Percentiles rank a stretch among this genome's conserved stretches.
Conservation (phyloP, 1,140 invertebrate genomes). For the Meteorus sp. region DNA sequence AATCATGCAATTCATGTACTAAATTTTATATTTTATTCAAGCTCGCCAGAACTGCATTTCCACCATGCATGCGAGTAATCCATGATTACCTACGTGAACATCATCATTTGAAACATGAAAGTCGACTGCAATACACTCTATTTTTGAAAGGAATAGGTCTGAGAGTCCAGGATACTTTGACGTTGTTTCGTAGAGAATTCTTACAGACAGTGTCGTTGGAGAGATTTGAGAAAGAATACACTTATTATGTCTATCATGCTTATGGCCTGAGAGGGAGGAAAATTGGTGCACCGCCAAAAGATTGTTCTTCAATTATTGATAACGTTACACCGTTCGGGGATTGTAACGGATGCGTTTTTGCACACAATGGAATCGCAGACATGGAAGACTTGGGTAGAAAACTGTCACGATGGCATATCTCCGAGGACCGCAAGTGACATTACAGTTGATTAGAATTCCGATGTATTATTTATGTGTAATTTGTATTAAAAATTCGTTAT, state of each 20-base stretch:
- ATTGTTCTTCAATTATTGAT: not conserved
- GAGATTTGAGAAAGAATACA: slow-evolving; percentile 1
- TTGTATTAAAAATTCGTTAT: not conserved
- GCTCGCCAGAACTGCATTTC: not conserved
- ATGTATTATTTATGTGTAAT: not conserved
- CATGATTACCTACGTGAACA: not conserved
- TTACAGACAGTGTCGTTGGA: not conserved
- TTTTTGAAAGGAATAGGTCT: slow-evolving; percentile 8
- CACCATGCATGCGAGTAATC: slow-evolving; percentile 3
- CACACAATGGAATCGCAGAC: not conserved
- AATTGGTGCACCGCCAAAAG: not conserved
- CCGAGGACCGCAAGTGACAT: not conserved
- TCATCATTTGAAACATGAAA: slow-evolving; percentile 9
- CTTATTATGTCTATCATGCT: slow-evolving; percentile 11
- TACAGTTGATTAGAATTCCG: too few relatives aligned
- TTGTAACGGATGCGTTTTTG: slow-evolving; percentile 6
- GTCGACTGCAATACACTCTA: not conserved
- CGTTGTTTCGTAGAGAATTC: not conserved
- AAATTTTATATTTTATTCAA: not conserved
- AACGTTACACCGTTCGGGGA: not conserved
- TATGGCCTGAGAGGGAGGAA: slow-evolving; percentile 3
- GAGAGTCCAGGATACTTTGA: not conserved
- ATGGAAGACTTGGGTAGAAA: not conserved
- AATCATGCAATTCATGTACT: too few relatives aligned
- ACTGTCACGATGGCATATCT: not conserved